These are phyloP conservation scores for Agonopterix arenella DNA, from an alignment of 2,888 invertebrate genomes.

Conservation along the genomic window DNA sequence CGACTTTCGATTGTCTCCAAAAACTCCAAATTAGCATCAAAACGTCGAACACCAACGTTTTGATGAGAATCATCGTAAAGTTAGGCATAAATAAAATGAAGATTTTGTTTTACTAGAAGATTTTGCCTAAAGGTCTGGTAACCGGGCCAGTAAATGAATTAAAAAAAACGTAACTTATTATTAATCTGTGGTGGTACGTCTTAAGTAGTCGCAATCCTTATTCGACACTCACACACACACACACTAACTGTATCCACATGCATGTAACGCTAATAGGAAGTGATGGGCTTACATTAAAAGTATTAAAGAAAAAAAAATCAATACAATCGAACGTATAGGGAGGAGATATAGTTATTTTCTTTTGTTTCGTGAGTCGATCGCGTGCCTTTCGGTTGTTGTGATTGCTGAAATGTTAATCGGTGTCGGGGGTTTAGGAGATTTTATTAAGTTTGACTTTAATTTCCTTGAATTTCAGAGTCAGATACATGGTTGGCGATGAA, in stretches of 20 bases:
- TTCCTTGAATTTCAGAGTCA: constrained; percentile 29
- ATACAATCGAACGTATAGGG: constrained; percentile 44
- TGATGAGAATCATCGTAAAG: too few relatives aligned
- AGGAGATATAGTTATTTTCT: constrained; percentile 56
- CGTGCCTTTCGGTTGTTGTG: constrained; percentile 54
- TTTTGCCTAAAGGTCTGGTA: too few relatives aligned
- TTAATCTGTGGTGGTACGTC: too few relatives aligned
- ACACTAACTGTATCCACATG: constrained; percentile 16
- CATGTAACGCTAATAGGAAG: constrained; percentile 38
- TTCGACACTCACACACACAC: not conserved
- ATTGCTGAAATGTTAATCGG: constrained; percentile 68
- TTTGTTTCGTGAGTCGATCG: constrained; percentile 46
- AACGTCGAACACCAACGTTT: too few relatives aligned
- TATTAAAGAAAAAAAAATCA: constrained; percentile 53
- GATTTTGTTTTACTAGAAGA: too few relatives aligned
- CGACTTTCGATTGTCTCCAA: too few relatives aligned
- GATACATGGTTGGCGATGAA: not conserved
- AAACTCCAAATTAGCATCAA: too few relatives aligned
- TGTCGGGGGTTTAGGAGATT: constrained; percentile 48
- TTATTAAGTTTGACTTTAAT: constrained; percentile 49
- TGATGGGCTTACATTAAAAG: constrained; percentile 58
- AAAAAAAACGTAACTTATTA: too few relatives aligned
- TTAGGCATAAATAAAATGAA: too few relatives aligned
- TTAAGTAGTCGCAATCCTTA: too few relatives aligned
- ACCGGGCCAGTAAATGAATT: too few relatives aligned